phyloP scores from a whole-genome alignment of 2,888 invertebrate genomes.

The Cheilosia scutellata region DNA sequence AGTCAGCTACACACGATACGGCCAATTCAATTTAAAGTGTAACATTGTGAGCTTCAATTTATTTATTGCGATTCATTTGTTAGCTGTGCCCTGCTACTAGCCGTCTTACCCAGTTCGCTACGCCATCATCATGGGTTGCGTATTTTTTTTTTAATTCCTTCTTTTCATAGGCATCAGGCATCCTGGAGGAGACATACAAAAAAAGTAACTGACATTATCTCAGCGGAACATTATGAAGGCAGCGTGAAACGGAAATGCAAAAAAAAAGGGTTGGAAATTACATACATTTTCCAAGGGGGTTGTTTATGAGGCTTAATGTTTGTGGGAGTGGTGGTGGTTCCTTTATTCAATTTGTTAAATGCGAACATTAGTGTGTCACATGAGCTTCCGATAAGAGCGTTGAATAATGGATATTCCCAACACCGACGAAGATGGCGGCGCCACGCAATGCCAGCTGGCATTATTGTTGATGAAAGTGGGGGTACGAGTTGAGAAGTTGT shows the following conservation, averaged over 20 bases:
- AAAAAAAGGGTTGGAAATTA: constrained; percentile 63
- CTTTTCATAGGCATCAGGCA: constrained; percentile 31
- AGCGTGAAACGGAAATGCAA: constrained; percentile 72
- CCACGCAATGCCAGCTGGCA: constrained; percentile 7
- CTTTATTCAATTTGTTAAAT: constrained; percentile 74
- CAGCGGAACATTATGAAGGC: constrained; percentile 66
- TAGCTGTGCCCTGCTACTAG: constrained; percentile 7
- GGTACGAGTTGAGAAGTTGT: neutral
- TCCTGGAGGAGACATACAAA: constrained; percentile 27
- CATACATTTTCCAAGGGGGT: constrained; percentile 53
- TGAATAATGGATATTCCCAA: constrained; percentile 67
- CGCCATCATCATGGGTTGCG: neutral
- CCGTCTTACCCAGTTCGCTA: neutral
- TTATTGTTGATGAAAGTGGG: neutral
- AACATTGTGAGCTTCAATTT: constrained; percentile 66
- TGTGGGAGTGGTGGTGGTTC: constrained; percentile 26
- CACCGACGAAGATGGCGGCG: constrained; percentile 8
- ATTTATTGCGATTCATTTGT: constrained; percentile 70
- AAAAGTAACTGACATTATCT: constrained; percentile 67
- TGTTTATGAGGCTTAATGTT: constrained; percentile 49
- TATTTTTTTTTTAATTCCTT: constrained; percentile 46
- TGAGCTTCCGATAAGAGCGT: constrained; percentile 69
- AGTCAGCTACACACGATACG: constrained; percentile 58
- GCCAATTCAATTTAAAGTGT: constrained; percentile 72
- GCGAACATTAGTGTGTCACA: constrained; percentile 73